Percentiles rank a stretch among this genome's conserved stretches.
Evolutionary conservation across 2,888 invertebrate species (phyloP).

Genomic region (Aphidoletes aphidimyza): DNA sequence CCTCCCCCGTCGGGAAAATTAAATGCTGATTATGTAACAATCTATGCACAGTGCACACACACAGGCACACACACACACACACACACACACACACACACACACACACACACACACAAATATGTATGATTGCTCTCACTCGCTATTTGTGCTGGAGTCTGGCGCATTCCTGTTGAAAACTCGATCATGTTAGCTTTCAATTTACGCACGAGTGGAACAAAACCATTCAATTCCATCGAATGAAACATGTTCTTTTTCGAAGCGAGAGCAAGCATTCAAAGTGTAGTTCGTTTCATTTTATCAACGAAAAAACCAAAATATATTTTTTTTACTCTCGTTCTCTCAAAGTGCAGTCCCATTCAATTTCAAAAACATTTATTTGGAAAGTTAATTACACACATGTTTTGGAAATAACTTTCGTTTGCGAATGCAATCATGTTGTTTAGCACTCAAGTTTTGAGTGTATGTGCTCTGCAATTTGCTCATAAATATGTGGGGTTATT

Average conservation of each 20-base stretch:
- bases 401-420: constrained; percentile 39
- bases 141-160: too few species aligned
- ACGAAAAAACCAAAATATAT: too few species aligned
- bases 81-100: neutral
- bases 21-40: constrained; percentile 6
- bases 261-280: too few species aligned
- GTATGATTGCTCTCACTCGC: too few species aligned
- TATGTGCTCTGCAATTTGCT: constrained; percentile 13
- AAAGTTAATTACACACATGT: constrained; percentile 43
- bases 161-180: too few species aligned
- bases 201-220: too few species aligned
- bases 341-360: neutral
- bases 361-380: constrained; percentile 40
- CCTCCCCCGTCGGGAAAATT: neutral
- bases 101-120: too few species aligned
- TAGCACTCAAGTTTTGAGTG: neutral
- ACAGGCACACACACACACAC: neutral
- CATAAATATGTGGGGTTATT: constrained; percentile 26
- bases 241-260: too few species aligned
- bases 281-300: neutral
- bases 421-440: constrained; percentile 7
- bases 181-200: too few species aligned
- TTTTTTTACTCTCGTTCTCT: neutral
- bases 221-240: too few species aligned
- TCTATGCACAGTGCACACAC: neutral